Conservation (phyloP, 1,140 invertebrate genomes). For the Lasioglossum baleicum region DNA sequence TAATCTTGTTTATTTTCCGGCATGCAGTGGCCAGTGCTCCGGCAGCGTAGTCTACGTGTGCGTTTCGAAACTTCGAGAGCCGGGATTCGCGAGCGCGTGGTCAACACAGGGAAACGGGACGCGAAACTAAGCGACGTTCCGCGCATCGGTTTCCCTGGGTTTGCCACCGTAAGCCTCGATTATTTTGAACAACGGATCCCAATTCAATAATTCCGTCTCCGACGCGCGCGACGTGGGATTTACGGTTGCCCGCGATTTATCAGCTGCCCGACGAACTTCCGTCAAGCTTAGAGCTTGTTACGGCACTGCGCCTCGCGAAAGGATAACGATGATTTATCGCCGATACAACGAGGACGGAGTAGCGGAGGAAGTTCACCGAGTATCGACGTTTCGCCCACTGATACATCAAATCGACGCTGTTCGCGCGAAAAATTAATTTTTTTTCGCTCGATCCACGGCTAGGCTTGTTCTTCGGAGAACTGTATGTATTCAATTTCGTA, state of each 20-base stretch:
- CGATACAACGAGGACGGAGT: background rate
- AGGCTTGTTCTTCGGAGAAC: too few species aligned
- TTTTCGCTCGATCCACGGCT: too few species aligned
- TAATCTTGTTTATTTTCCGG: conserved; percentile 56
- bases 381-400: background rate
- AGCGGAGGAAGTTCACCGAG: background rate
- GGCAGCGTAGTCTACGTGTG: background rate
- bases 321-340: conserved; percentile 53
- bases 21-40: background rate
- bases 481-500: too few species aligned
- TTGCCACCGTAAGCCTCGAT: background rate
- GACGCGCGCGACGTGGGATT: background rate
- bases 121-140: background rate
- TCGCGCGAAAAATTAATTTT: too few species aligned
- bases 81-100: background rate
- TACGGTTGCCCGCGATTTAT: conserved; percentile 23
- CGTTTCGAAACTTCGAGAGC: conserved; percentile 13
- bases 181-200: conserved; percentile 22
- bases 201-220: background rate
- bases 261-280: conserved; percentile 25
- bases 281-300: conserved; percentile 30
- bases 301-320: background rate
- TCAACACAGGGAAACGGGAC: background rate
- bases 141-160: background rate
- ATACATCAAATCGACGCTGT: background rate